phyloP scores from a whole-genome alignment of 2,113 vertebrate species.

The Chloebia gouldiae region DNA sequence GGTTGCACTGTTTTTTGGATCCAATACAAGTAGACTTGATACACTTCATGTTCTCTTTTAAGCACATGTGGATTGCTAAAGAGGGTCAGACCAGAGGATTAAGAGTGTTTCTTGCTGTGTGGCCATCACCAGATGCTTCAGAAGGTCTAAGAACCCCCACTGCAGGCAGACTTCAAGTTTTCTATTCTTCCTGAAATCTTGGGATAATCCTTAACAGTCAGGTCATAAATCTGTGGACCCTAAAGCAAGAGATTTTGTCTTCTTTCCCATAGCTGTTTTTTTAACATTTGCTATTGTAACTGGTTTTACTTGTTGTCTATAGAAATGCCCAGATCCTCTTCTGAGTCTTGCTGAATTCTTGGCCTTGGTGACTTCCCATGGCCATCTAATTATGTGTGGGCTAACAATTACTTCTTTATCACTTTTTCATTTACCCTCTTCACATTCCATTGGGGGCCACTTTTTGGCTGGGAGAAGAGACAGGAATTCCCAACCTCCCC shows the following conservation, averaged over 20 bases:
- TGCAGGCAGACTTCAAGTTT: constrained; percentile 29
- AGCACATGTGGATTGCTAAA: not conserved
- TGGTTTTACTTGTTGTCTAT: not conserved
- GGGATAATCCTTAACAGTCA: constrained; percentile 46
- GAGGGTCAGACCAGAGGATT: not conserved
- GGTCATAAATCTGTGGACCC: constrained; percentile 36
- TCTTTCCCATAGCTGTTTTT: constrained; percentile 28
- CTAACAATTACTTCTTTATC: not conserved
- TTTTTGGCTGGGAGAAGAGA: not conserved
- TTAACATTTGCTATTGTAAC: constrained; percentile 25
- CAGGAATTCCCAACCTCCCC: not conserved
- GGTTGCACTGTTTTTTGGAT: not conserved
- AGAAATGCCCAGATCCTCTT: not conserved
- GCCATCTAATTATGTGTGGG: not conserved
- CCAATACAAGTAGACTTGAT: not conserved
- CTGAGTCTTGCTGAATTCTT: constrained; percentile 13
- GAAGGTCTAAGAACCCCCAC: constrained; percentile 26
- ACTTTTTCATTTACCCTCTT: not conserved
- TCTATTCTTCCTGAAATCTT: constrained; percentile 39
- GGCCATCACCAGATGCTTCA: constrained; percentile 46
- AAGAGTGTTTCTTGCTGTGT: constrained; percentile 38
- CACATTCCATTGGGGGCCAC: not conserved
- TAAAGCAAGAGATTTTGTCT: constrained; percentile 36
- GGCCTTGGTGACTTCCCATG: not conserved
- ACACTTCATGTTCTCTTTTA: not conserved